Evolutionary conservation across 2,113 vertebrate genomes (phyloP), one percentile per base, ranked within the genome.

Genomic region (Mugil cephalus): DNA sequence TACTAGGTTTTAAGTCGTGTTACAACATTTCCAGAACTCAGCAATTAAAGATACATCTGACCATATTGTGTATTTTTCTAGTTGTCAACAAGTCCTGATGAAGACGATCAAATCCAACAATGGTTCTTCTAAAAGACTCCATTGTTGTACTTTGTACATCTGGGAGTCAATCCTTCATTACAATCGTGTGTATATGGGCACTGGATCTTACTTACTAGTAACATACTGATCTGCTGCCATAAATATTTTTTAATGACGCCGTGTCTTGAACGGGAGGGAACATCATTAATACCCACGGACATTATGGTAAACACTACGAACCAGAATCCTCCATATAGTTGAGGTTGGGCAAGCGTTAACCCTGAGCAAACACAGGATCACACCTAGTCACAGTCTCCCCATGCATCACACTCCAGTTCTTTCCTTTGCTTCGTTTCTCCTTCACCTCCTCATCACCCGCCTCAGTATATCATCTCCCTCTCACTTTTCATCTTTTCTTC

Each of bases 361-460:
- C 5, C 21, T 34, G 50, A 18, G 51, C 46, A 40, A 53, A 52
- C 24, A 15, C 18, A n/a, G 17, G 15, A 55, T 83, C 51, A 67
- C 46, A 73, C 68, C 69, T 43, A 72, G 42, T 17, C 59, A 60
- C 24, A 24, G 34, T 53, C 15, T 66, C 42, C 46, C 39, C 46
- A 7, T 51, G 55, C 9, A 56, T 58, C 40, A 38, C 4, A 10
- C 21, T 53, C 19, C 10, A 21, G 12, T 69, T 80, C 59, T 36
- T 59, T 5, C 42, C 59, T 59, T 50, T 65, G 34, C 36, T 50
- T 43, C 63, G 47, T 55, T 42, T 72, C 65, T 76, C 69, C 59
- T 76, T 77, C 67, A 79, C 51, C 65, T 76, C 71, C 47, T 74
- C 70, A 63, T 84, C 77, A 82, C 58, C 65, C 42, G 14, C 21